Evolutionary conservation across 1,140 invertebrate genomes (phyloP).

Genomic region (Holotrichia oblita): DNA sequence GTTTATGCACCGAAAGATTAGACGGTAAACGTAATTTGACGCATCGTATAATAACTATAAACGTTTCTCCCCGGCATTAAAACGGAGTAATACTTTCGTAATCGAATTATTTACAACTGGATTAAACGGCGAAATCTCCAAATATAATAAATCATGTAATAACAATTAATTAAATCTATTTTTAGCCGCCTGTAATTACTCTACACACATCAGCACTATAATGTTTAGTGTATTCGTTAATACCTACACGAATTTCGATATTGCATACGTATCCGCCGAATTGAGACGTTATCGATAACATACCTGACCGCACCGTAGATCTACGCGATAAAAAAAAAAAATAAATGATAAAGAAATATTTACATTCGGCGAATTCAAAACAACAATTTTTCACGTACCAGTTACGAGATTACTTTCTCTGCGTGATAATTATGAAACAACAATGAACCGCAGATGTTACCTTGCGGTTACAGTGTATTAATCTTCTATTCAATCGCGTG

Average conservation of each 20-base stretch:
- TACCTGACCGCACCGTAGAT: conserved; percentile 11
- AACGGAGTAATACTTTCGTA: not conserved
- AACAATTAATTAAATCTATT: conserved; percentile 15
- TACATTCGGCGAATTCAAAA: not conserved
- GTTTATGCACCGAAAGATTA: too few species aligned
- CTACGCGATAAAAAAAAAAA: not conserved
- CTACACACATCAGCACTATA: conserved; percentile 15
- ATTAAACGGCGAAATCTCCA: not conserved
- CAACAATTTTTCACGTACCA: not conserved
- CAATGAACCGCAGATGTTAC: too few species aligned
- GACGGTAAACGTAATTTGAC: too few species aligned
- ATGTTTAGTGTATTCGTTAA: not conserved
- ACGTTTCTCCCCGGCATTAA: too few species aligned
- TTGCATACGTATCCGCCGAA: not conserved
- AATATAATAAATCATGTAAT: not conserved
- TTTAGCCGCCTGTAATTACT: conserved; percentile 2
- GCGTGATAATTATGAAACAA: too few species aligned
- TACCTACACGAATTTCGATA: not conserved
- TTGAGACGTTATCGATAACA: not conserved
- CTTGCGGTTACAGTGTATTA: too few species aligned
- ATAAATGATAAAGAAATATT: not conserved
- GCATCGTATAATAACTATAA: too few species aligned
- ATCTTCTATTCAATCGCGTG: too few species aligned
- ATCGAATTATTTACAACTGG: not conserved
- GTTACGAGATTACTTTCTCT: too few species aligned